Evolutionary conservation across 2,888 invertebrate species (phyloP).

Genomic region (Lasioglossum calceatum): DNA sequence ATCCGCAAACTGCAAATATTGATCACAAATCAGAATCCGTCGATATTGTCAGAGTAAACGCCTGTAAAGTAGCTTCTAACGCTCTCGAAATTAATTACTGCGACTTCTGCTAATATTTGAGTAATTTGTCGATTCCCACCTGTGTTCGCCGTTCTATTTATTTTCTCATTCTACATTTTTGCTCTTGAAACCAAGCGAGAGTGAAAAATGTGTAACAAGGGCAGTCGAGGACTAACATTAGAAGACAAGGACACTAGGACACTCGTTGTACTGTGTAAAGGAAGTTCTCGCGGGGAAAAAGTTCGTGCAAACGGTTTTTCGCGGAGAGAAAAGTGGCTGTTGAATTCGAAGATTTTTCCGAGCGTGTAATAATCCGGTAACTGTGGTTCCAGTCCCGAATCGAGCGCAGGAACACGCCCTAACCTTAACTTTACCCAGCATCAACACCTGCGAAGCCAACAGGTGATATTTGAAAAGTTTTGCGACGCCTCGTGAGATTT

Average conservation of each 20-base stretch:
- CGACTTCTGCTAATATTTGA: neutral
- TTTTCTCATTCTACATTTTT: no score
- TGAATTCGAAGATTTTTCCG: constrained; percentile 4
- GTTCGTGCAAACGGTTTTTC: neutral
- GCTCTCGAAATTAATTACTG: neutral
- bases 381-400: constrained; percentile 11
- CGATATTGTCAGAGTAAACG: constrained; percentile 18
- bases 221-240: neutral
- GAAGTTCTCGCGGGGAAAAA: neutral
- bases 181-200: neutral
- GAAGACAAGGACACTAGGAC: neutral
- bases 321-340: neutral
- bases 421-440: constrained; percentile 28
- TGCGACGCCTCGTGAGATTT: constrained; percentile 43
- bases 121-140: neutral
- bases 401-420: neutral
- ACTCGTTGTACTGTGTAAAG: neutral
- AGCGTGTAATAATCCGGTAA: neutral
- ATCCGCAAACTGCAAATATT: constrained; percentile 26
- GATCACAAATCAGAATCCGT: constrained; percentile 45
- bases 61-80: constrained; percentile 23
- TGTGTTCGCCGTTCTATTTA: no score
- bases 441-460: constrained; percentile 41
- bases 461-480: constrained; percentile 60
- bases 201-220: neutral